Evolutionary conservation across 2,113 vertebrate genomes (phyloP).

Genomic region (Caranx melampygus): DNA sequence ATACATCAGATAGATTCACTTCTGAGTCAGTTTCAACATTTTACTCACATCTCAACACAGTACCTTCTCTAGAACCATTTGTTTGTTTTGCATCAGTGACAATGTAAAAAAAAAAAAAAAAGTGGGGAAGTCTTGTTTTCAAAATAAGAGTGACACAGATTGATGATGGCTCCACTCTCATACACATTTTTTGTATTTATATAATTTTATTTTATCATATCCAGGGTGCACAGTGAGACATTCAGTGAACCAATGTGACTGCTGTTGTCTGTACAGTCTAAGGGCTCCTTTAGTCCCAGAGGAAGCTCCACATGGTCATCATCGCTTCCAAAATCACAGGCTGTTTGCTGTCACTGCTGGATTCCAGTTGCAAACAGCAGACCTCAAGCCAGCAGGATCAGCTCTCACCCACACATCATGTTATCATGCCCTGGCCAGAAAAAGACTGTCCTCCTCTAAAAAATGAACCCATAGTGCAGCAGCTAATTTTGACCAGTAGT

Average conservation of each 20-base stretch:
- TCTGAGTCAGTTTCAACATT: background rate
- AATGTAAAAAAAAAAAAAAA: background rate
- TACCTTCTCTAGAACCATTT: background rate
- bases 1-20: background rate
- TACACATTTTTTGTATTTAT: background rate
- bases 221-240: background rate
- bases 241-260: background rate
- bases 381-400: background rate
- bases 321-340: background rate
- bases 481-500: too few species aligned
- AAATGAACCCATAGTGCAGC: too few species aligned
- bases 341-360: background rate
- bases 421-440: too few species aligned
- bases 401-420: background rate
- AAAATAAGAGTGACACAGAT: background rate
- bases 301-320: background rate
- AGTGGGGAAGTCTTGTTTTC: background rate
- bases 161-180: background rate
- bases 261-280: background rate
- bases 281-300: background rate
- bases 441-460: too few species aligned
- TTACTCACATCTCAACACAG: background rate
- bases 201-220: too few species aligned
- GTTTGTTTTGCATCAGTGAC: background rate
- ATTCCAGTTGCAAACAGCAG: slow-evolving; percentile 1